Evolutionary conservation across 2,797 vertebrate genomes (phyloP), one percentile per base, ranked within the genome.

Genomic region (Takifugu ocellatus): DNA sequence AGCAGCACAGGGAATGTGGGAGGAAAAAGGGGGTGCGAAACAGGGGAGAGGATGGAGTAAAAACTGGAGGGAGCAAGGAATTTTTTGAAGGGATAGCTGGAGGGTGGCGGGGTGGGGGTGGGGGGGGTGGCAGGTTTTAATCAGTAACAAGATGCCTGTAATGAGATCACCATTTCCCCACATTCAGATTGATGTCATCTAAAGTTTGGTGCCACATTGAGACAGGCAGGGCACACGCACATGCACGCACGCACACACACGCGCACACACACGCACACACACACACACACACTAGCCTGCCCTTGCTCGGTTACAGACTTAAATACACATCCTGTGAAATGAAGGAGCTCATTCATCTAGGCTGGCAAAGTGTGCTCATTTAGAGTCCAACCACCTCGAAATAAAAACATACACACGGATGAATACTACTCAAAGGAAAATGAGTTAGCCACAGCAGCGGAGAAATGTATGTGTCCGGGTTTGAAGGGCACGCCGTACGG

Each of bases 81-180:
- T 39, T 39, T 39, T 39, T 12, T 3, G 52, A 63, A 50, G 59
- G 61, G 39, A 61, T 49, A 56, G 60, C 50, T 9, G 44, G 56
- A 4, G 52, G 53, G 57, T 62, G 48, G 56, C 59, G 43, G 67
- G 61, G 63, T 60, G 52, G 68, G 69, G 43, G 57, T 7, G 44
- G n/a, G 44, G 16, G 72, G 68, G 61, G 77, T 54, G 77, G 79
- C 82, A 85, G 87, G 87, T 90, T 92, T 89, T 88, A 91, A 92
- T 91, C 86, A 89, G 85, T 83, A 87, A 87, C 84, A 84, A 85
- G 85, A 89, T 83, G 86, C 80, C 88, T 87, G 80, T 90, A 89
- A 89, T 89, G 92, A 92, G 86, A 89, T 93, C 91, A 90, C 84
- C 83, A 82, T 90, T 92, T 93, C 90, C 87, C 79, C 77, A 61